These are phyloP conservation scores for Dipodomys merriami DNA, from an alignment of 2,113 vertebrate species.

Conservation along the genomic window DNA sequence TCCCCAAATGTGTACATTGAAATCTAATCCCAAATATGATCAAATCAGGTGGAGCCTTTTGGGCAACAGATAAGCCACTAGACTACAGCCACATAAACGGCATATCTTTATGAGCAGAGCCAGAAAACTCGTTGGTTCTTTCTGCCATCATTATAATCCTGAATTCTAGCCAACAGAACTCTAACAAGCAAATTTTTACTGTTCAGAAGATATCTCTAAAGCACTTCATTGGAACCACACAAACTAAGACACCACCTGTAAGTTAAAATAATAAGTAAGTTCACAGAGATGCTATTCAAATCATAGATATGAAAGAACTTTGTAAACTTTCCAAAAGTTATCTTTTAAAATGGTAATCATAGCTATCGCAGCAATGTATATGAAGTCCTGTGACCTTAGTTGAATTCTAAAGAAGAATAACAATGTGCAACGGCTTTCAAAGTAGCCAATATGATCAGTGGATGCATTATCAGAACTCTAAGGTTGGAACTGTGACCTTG, in stretches of 20 bases:
- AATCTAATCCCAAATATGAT: neutral
- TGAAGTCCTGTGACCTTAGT: neutral
- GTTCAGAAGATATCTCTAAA: neutral
- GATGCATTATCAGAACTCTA: neutral
- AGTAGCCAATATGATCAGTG: neutral
- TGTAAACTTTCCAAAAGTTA: neutral
- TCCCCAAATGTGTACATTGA: neutral
- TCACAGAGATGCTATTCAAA: constrained; percentile 10
- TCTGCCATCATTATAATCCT: neutral
- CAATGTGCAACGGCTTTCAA: neutral
- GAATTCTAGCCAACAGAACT: neutral
- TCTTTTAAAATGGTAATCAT: neutral
- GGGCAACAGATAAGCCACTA: neutral
- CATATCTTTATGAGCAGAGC: neutral
- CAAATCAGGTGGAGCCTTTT: neutral
- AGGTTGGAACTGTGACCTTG: neutral
- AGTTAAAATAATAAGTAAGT: constrained; percentile 22
- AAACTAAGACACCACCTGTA: neutral
- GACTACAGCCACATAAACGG: neutral
- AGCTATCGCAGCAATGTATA: neutral
- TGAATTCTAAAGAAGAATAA: constrained; percentile 7
- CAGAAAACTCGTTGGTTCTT: neutral
- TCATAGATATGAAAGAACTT: neutral
- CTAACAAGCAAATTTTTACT: neutral
- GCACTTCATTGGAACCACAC: neutral